These are phyloP conservation scores for Parnassius glacialis DNA, from an alignment of 2,888 invertebrate genomes.

Conservation along the genomic window DNA sequence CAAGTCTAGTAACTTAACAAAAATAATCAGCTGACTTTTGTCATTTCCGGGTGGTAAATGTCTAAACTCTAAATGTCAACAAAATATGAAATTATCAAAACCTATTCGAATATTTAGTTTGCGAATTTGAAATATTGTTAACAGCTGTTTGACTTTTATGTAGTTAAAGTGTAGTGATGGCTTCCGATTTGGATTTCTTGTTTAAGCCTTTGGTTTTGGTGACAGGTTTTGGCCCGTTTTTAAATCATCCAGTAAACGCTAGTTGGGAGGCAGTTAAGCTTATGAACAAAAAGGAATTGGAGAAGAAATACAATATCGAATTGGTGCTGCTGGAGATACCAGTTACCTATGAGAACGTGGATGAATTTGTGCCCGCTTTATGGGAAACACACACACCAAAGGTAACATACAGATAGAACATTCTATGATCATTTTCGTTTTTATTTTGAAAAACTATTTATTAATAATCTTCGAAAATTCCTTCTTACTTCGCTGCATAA, in stretches of 20 bases:
- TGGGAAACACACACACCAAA: conserved; percentile 87
- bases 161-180: conserved; percentile 34
- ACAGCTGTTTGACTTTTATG: too few relatives aligned
- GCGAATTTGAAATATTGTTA: too few relatives aligned
- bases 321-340: conserved; percentile 38
- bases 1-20: too few relatives aligned
- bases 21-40: too few relatives aligned
- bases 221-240: conserved; percentile 92
- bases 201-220: conserved; percentile 77
- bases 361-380: conserved; percentile 82
- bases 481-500: too few relatives aligned
- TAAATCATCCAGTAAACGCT: conserved; percentile 85
- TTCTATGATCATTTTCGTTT: background rate
- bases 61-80: too few relatives aligned
- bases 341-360: conserved; percentile 87
- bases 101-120: too few relatives aligned
- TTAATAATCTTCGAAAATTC: background rate
- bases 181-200: conserved; percentile 47
- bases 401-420: conserved; percentile 53
- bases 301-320: conserved; percentile 64
- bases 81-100: too few relatives aligned
- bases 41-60: too few relatives aligned
- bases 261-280: conserved; percentile 91
- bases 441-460: background rate
- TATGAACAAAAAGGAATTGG: conserved; percentile 77